Evolutionary conservation across 2,888 invertebrate genomes (phyloP), one percentile per base, ranked within the genome.

Genomic region (Hydroisotoma schaefferi): DNA sequence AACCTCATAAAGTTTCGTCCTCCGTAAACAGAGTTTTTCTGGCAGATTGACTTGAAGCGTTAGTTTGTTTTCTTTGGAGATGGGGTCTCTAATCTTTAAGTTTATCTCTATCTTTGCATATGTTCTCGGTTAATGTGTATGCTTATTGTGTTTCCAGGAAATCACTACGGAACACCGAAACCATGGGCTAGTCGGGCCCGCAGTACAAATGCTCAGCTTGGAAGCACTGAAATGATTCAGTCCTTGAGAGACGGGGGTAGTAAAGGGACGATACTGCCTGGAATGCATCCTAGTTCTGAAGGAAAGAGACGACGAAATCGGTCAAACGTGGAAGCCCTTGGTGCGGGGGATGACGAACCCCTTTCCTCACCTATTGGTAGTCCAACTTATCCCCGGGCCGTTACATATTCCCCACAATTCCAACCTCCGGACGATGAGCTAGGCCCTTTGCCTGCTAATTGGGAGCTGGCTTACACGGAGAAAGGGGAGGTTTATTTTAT

Each of bases 391-490:
- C 23, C 12, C 8, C 33, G 22, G 6, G 37, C 48, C 5, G 23
- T 43, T 12, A 28, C 56, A 10, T 64, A 59, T 29, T 61, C 69
- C 15, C 46, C 63, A 12, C 43, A 57, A 20, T 40, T 48, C 33
- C 64, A 57, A 26, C 56, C 59, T 25, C 57, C 61, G 27, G 55
- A 54, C 10, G 74, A 73, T 48, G 88, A 89, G 67, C 80, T 95
- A 57, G 95, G 95, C 20, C 91, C 95, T 1, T 79, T 98, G 69
- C 97, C 97, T 58, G 83, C 87, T 3, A 94, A 95, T 81, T 98
- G 98, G 98, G 97, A 98, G 78, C 92, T 94, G 76, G 94, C 95
- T 2, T 94, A 89, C 76, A 95, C 97, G 12, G 94, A 95, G 69
- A 90, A 91, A 63, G 97, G 97, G 73, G 95, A 97, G 81, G 87